Conservation (phyloP, 1,140 invertebrate species). For the roundworm (Caenorhabditis elegans) region WBcel235 BX284604.4:7792501-7793000, state of each 20-base stretch:
- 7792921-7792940: neutral
- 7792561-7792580: neutral
- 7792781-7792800: neutral
- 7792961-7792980: slow-evolving; percentile 72
- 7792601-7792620: neutral
- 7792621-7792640: slow-evolving; percentile 1
- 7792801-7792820: neutral
- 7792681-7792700: neutral
- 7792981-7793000: slow-evolving; percentile 69
- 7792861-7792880: slow-evolving; percentile 14
- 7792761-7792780: slow-evolving; percentile 1
- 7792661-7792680: neutral
- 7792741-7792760: neutral
- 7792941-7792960: slow-evolving; percentile 60
- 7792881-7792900: slow-evolving; percentile 5
- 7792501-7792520: neutral
- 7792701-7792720: too few species aligned
- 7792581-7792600: neutral
- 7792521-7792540: neutral
- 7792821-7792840: neutral
- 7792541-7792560: neutral
- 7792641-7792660: slow-evolving; percentile 25
- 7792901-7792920: neutral
- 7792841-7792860: slow-evolving; percentile 1
- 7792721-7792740: too few species aligned